Evolutionary conservation across 2,888 invertebrate species (phyloP).

Genomic region (Trichogramma evanescens): DNA sequence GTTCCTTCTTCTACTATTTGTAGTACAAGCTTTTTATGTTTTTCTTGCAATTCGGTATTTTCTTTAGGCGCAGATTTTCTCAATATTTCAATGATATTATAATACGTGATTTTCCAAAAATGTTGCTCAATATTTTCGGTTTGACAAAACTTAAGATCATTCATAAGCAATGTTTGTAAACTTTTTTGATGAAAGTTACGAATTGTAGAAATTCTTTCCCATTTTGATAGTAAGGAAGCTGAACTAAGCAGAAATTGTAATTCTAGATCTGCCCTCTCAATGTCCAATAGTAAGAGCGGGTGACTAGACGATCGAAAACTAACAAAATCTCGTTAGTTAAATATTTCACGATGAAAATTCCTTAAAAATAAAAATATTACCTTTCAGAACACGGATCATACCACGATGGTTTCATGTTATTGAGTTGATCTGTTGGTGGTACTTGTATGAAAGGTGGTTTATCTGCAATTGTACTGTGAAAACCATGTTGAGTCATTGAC

Average conservation of each 20-base stretch:
- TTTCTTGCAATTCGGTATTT: constrained; percentile 57
- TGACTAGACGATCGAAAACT: constrained; percentile 58
- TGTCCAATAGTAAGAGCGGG: constrained; percentile 58
- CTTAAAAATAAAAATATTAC: constrained; percentile 25
- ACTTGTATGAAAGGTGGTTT: constrained; percentile 27
- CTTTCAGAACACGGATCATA: constrained; percentile 55
- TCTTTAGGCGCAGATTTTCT: constrained; percentile 59
- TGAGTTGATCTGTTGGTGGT: constrained; percentile 50
- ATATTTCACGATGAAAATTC: background rate
- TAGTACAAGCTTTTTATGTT: constrained; percentile 60
- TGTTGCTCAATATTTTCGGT: constrained; percentile 81
- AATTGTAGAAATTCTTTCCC: constrained; percentile 59
- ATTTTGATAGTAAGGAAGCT: constrained; percentile 57
- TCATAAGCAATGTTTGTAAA: constrained; percentile 61
- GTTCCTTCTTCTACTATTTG: constrained; percentile 74
- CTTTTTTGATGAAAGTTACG: constrained; percentile 63
- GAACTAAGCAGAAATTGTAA: constrained; percentile 58
- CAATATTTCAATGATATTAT: constrained; percentile 78
- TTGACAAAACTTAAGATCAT: constrained; percentile 80
- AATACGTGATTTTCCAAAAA: constrained; percentile 86
- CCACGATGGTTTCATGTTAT: constrained; percentile 52
- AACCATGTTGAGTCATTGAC: constrained; percentile 28
- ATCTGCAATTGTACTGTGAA: constrained; percentile 34
- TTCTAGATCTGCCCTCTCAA: constrained; percentile 63
- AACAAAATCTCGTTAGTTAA: constrained; percentile 10